These are phyloP conservation scores for Augiades crinisus DNA, from an alignment of 2,888 invertebrate species.

Conservation along the genomic window DNA sequence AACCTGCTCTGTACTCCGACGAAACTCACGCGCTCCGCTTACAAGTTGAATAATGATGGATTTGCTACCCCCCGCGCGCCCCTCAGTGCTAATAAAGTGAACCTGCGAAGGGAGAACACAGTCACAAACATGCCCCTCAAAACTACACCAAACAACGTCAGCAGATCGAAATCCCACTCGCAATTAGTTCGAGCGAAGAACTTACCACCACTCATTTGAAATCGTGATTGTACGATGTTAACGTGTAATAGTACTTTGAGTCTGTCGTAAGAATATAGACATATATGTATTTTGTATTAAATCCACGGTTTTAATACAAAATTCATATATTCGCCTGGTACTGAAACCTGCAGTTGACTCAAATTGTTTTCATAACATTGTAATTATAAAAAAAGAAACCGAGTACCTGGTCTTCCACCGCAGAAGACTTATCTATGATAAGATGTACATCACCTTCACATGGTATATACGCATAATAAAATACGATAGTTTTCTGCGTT, in stretches of 20 bases:
- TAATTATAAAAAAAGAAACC: too few species aligned
- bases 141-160: conserved; percentile 56
- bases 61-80: conserved; percentile 71
- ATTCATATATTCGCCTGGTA: too few species aligned
- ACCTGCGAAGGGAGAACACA: conserved; percentile 59
- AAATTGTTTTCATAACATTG: too few species aligned
- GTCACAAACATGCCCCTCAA: conserved; percentile 44
- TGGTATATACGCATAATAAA: too few species aligned
- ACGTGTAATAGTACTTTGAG: not conserved
- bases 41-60: conserved; percentile 61
- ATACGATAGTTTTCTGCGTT: not conserved
- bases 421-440: too few species aligned
- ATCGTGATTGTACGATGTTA: conserved; percentile 1
- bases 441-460: too few species aligned
- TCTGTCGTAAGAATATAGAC: too few species aligned
- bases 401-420: too few species aligned
- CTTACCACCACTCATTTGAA: conserved; percentile 60
- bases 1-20: conserved; percentile 59
- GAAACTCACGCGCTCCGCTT: conserved; percentile 61
- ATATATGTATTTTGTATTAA: too few species aligned
- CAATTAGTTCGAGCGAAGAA: conserved; percentile 60
- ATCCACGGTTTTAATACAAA: too few species aligned
- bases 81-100: conserved; percentile 57
- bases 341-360: too few species aligned
- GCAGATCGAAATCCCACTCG: conserved; percentile 66